phyloP scores from a whole-genome alignment of 2,888 invertebrate species.

The Adela reaumurella region DNA sequence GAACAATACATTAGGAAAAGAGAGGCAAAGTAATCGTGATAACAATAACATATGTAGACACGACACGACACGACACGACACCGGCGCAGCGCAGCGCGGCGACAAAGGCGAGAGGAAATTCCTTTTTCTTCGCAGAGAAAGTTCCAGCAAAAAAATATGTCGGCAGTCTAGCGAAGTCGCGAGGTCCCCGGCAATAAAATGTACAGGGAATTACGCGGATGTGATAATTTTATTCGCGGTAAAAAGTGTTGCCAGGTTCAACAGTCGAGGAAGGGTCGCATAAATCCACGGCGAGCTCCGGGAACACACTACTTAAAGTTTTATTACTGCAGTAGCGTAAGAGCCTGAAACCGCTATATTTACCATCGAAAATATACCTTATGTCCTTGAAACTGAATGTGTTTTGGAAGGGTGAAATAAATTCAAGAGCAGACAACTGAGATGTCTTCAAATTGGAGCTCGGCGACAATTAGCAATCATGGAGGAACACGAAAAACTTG shows the following conservation, averaged over 20 bases:
- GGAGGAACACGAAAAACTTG: not conserved
- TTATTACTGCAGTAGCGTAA: not conserved
- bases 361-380: not conserved
- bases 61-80: not conserved
- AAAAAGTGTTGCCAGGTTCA: not conserved
- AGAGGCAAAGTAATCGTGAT: not conserved
- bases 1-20: not conserved
- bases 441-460: not conserved
- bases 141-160: not conserved
- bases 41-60: not conserved
- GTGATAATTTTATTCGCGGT: conserved; percentile 2
- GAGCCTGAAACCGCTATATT: not conserved
- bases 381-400: too few relatives aligned
- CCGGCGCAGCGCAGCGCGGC: not conserved
- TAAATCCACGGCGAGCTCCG: not conserved
- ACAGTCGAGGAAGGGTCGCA: not conserved
- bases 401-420: too few relatives aligned
- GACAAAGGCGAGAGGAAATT: not conserved
- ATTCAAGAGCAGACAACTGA: not conserved
- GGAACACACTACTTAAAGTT: not conserved
- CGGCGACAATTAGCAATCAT: not conserved
- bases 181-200: not conserved
- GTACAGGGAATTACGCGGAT: conserved; percentile 2
- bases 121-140: not conserved
- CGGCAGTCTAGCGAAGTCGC: not conserved